phyloP scores from a whole-genome alignment of 2,113 vertebrate genomes.

The Melierax canorus region DNA sequence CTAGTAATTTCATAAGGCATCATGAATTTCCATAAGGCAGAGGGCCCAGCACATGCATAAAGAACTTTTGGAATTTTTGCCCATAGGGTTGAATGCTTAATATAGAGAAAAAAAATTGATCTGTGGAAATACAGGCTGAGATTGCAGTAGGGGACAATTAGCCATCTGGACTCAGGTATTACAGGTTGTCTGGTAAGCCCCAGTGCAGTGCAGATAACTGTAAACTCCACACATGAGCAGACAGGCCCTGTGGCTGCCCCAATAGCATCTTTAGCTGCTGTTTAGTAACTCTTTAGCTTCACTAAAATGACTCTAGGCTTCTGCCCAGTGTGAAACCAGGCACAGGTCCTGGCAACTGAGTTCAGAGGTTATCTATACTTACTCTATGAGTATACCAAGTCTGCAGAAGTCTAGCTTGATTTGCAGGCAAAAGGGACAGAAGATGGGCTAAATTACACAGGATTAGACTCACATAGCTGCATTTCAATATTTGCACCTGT shows the following conservation, averaged over 20 bases:
- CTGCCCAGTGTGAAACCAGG: not conserved
- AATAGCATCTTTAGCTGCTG: not conserved
- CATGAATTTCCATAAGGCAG: conserved; percentile 25
- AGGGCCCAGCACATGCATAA: not conserved
- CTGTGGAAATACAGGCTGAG: not conserved
- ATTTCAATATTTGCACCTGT: not conserved
- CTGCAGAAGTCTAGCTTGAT: not conserved
- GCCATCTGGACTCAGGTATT: not conserved
- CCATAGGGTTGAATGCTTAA: conserved; percentile 1
- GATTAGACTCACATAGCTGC: not conserved
- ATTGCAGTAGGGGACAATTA: not conserved
- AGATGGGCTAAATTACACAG: not conserved
- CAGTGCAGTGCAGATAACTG: not conserved
- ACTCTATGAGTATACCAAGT: not conserved
- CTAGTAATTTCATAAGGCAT: conserved; percentile 30
- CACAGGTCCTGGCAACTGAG: not conserved
- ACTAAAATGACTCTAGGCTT: not conserved
- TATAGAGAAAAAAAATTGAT: not conserved
- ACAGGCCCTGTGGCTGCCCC: not conserved
- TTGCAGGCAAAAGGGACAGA: not conserved
- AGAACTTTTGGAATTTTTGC: conserved; percentile 7
- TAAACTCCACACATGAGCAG: not conserved
- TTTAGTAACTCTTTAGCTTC: not conserved
- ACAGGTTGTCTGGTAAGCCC: not conserved
- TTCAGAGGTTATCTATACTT: not conserved